Conservation (phyloP, 2,888 invertebrate species). For the Poecilobothrus nobilitatus region DNA sequence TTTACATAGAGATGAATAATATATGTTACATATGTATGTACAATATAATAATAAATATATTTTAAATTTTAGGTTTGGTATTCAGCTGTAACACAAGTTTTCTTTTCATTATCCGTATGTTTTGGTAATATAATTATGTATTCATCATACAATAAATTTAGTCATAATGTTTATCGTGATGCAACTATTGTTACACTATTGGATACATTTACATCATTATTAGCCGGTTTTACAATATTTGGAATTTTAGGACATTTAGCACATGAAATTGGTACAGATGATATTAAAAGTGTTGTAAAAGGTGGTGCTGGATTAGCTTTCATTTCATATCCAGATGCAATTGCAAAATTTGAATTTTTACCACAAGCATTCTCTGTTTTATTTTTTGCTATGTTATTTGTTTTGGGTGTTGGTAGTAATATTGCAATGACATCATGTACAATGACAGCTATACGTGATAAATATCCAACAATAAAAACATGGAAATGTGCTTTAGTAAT, state of each 20-base stretch:
- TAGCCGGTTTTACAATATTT: constrained; percentile 52
- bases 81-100: constrained; percentile 56
- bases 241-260: constrained; percentile 51
- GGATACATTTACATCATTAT: constrained; percentile 50
- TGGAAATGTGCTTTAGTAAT: constrained; percentile 50
- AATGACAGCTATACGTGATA: constrained; percentile 46
- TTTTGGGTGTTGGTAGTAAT: constrained; percentile 49
- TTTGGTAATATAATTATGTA: constrained; percentile 57
- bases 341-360: constrained; percentile 47
- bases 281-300: constrained; percentile 47
- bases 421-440: constrained; percentile 46
- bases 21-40: too few relatives aligned
- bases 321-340: constrained; percentile 52
- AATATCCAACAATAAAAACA: constrained; percentile 42
- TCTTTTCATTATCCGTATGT: constrained; percentile 55
- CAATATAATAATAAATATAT: too few relatives aligned
- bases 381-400: constrained; percentile 51
- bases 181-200: constrained; percentile 49
- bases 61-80: constrained; percentile 49
- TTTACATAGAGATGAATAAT: not conserved
- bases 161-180: constrained; percentile 53
- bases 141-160: constrained; percentile 53
- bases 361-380: constrained; percentile 52
- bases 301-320: constrained; percentile 51
- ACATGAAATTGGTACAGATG: constrained; percentile 45